phyloP scores from a whole-genome alignment of 2,797 vertebrate genomes.

The Pyrocephalus nanus region DNA sequence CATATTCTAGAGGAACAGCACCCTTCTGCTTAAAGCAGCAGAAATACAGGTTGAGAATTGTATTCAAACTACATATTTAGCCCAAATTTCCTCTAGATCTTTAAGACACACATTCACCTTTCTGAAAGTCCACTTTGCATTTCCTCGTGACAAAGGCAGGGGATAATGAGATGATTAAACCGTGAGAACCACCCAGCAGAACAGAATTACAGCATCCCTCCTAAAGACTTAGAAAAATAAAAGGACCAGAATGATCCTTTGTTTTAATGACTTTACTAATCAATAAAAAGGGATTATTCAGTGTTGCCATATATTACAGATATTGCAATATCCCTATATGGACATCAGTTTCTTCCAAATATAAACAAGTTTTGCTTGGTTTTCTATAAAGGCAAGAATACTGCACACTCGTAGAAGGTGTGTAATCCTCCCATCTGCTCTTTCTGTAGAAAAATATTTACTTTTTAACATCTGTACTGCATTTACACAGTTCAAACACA shows the following conservation, averaged over 20 bases:
- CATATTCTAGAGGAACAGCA: background rate
- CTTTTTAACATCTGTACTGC: slow-evolving; percentile 76
- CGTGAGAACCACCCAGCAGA: background rate
- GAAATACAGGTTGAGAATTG: background rate
- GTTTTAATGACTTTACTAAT: background rate
- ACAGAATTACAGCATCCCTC: background rate
- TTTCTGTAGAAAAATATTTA: slow-evolving; percentile 76
- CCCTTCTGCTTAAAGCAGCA: background rate
- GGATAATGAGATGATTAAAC: background rate
- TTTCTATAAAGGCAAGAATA: slow-evolving; percentile 59
- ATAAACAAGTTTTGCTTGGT: slow-evolving; percentile 37
- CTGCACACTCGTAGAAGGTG: slow-evolving; percentile 56
- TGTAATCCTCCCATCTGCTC: slow-evolving; percentile 70
- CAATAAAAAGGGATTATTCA: background rate
- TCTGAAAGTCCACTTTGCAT: background rate
- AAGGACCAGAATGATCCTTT: background rate
- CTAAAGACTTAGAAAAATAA: background rate
- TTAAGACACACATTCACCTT: background rate
- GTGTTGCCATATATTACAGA: background rate
- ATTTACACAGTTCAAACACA: slow-evolving; percentile 72
- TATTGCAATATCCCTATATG: background rate
- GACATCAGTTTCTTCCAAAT: background rate
- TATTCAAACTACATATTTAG: background rate
- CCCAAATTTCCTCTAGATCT: background rate
- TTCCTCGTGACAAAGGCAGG: background rate